Percentiles rank a stretch among this genome's conserved stretches.
phyloP scores from a whole-genome alignment of 2,888 invertebrate species.

The Ochropleura plecta region DNA sequence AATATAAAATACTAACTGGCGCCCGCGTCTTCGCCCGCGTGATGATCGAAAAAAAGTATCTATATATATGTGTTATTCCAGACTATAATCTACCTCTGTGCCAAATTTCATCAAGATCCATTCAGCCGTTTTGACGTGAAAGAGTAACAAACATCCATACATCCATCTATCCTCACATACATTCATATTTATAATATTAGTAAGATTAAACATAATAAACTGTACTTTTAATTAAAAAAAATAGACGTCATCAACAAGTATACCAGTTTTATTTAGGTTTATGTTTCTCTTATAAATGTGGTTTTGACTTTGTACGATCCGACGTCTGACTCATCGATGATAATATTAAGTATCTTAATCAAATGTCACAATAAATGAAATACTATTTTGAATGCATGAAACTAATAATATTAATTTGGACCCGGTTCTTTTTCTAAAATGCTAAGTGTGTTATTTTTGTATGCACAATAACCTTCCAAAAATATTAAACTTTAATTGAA shows the following conservation, averaged over 20 bases:
- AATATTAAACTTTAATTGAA: neutral
- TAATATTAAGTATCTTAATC: neutral
- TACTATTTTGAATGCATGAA: neutral
- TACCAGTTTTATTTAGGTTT: neutral
- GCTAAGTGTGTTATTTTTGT: neutral
- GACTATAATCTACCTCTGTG: too few species aligned
- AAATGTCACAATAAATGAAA: conserved; percentile 12
- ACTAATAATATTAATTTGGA: neutral
- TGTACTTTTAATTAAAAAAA: neutral
- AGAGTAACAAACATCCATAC: too few species aligned
- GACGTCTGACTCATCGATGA: conserved; percentile 3
- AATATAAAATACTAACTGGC: too few species aligned
- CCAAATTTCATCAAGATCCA: too few species aligned
- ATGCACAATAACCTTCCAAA: neutral
- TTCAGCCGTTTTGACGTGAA: too few species aligned
- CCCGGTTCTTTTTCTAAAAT: neutral
- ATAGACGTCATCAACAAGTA: neutral
- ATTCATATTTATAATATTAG: too few species aligned
- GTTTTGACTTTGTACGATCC: conserved; percentile 2
- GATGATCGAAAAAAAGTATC: too few species aligned
- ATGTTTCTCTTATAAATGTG: neutral
- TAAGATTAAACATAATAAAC: neutral
- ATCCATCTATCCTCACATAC: too few species aligned
- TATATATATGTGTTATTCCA: too few species aligned
- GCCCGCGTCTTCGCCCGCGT: too few species aligned